These are phyloP conservation scores for Zelostemma sp. DNA, from an alignment of 1,140 invertebrate species.

Conservation along the genomic window DNA sequence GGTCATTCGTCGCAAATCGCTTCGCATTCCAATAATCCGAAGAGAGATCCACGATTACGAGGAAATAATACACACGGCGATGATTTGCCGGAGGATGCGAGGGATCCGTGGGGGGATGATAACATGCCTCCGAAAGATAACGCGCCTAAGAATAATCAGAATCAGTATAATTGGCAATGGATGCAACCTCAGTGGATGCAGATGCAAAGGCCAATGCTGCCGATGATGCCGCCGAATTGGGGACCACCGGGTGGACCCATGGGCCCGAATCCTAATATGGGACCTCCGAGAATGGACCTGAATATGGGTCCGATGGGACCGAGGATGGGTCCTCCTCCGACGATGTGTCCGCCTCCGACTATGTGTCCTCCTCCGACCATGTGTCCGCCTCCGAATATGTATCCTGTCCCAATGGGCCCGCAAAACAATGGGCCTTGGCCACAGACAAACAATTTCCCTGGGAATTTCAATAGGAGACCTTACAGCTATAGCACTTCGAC, in stretches of 20 bases:
- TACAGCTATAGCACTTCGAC: too few relatives aligned
- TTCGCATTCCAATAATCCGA: background rate
- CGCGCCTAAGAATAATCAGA: background rate
- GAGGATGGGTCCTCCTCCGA: background rate
- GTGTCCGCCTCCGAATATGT: background rate
- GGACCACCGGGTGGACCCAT: slow-evolving; percentile 1
- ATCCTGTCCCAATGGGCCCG: background rate
- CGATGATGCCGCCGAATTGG: slow-evolving; percentile 5
- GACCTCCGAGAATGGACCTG: slow-evolving; percentile 8
- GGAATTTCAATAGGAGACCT: too few relatives aligned
- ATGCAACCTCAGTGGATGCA: background rate
- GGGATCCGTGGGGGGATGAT: slow-evolving; percentile 34
- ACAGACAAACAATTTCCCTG: too few relatives aligned
- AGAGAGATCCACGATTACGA: slow-evolving; percentile 10
- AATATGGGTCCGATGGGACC: slow-evolving; percentile 2
- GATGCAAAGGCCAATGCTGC: background rate
- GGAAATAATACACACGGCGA: background rate
- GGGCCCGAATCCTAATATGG: background rate
- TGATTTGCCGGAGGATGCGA: slow-evolving; percentile 35
- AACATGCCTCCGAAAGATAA: background rate
- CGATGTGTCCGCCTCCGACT: slow-evolving; percentile 1
- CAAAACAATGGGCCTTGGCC: too few relatives aligned
- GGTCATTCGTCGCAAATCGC: background rate
- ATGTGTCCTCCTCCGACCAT: slow-evolving; percentile 8
- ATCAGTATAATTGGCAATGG: slow-evolving; percentile 1